Conservation (phyloP, 2,888 invertebrate species). For the Dynastes maya region DNA sequence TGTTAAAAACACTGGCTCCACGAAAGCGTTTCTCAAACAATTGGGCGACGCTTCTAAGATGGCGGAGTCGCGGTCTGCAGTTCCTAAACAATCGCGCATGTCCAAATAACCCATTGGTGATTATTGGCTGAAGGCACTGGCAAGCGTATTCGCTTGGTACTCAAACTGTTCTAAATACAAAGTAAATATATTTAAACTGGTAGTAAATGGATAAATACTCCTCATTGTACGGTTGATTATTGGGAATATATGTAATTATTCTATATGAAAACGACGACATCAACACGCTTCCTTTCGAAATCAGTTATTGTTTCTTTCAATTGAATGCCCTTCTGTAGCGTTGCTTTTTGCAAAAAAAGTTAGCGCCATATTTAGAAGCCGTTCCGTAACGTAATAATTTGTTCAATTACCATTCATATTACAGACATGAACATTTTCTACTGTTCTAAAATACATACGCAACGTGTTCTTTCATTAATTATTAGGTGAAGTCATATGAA, state of each 20-base stretch:
- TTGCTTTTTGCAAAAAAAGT: conserved; percentile 39
- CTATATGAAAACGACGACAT: background rate
- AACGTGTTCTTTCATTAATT: no score
- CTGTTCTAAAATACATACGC: no score
- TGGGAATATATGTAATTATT: background rate
- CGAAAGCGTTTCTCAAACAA: conserved; percentile 72
- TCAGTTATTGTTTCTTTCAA: background rate
- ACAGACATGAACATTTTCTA: no score
- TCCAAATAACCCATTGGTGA: conserved; percentile 51
- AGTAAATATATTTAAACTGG: conserved; percentile 49
- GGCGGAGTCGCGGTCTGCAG: conserved; percentile 65
- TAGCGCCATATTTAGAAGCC: conserved; percentile 38
- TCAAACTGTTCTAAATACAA: conserved; percentile 45
- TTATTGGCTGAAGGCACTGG: conserved; percentile 63
- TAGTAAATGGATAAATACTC: conserved; percentile 50
- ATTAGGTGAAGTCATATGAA: no score
- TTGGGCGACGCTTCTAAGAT: conserved; percentile 79
- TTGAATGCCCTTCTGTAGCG: background rate
- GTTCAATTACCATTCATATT: conserved; percentile 29
- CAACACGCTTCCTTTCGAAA: background rate
- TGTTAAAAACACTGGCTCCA: conserved; percentile 70
- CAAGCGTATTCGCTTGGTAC: conserved; percentile 38
- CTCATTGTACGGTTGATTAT: background rate
- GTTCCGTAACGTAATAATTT: conserved; percentile 30
- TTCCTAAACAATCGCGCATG: conserved; percentile 62